A percentile compares a stretch with the other conserved stretches of the same genome.
phyloP scores from a whole-genome alignment of 2,888 invertebrate genomes.

The Amphipoea oculea region DNA sequence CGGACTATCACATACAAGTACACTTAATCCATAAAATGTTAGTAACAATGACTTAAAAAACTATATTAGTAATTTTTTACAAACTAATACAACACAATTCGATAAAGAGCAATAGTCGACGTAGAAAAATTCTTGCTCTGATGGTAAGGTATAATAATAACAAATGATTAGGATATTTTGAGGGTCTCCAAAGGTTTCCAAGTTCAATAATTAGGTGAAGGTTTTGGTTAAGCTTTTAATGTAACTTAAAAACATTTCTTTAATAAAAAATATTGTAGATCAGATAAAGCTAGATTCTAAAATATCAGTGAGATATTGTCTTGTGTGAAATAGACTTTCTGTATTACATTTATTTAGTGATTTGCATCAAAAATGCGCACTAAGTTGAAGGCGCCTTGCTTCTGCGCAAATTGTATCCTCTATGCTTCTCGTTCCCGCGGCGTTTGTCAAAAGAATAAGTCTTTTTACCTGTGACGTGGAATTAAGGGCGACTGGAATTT shows the following conservation, averaged over 20 bases:
- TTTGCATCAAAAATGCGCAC: conserved; percentile 83
- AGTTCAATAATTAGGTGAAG: background rate
- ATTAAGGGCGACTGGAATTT: conserved; percentile 43
- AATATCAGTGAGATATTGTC: background rate
- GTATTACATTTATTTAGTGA: conserved; percentile 10
- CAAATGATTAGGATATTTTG: too few species aligned
- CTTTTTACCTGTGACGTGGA: conserved; percentile 72
- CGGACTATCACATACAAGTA: too few species aligned
- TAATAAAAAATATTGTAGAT: background rate
- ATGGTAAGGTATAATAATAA: background rate
- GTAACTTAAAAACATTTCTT: background rate
- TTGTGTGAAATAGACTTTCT: conserved; percentile 34
- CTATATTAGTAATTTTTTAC: too few species aligned
- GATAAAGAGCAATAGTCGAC: too few species aligned
- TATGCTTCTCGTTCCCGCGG: conserved; percentile 69
- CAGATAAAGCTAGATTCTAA: background rate
- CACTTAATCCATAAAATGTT: too few species aligned
- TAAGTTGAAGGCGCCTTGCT: conserved; percentile 76
- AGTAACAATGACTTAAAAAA: too few species aligned
- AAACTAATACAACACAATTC: too few species aligned
- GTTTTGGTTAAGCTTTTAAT: too few species aligned
- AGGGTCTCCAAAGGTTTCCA: background rate
- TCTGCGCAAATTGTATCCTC: conserved; percentile 83
- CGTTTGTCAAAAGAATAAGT: conserved; percentile 85
- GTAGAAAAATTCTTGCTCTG: background rate